These are phyloP conservation scores for Lepidonotus clava DNA, from an alignment of 2,888 invertebrate species.

Conservation along the genomic window DNA sequence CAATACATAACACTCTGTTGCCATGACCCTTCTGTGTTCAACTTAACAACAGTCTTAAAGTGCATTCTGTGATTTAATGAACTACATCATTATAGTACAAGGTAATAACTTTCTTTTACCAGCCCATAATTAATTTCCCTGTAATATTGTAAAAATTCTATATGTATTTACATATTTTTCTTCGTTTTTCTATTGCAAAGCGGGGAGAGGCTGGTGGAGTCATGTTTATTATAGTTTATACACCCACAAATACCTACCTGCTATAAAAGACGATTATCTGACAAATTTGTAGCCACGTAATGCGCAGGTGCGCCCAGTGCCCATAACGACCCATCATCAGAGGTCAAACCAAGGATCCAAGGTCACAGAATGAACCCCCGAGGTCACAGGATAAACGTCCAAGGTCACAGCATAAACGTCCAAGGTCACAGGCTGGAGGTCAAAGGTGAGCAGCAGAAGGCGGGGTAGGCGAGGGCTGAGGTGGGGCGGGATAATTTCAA, in stretches of 20 bases:
- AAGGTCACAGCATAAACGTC: not conserved
- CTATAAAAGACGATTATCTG: slow-evolving; percentile 22
- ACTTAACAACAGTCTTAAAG: too few species aligned
- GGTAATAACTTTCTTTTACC: too few species aligned
- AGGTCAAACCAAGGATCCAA: slow-evolving; percentile 33
- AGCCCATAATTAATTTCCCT: too few species aligned
- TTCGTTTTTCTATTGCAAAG: too few species aligned
- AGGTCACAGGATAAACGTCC: not conserved
- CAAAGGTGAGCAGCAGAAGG: not conserved
- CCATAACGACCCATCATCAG: slow-evolving; percentile 45
- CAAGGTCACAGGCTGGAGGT: not conserved
- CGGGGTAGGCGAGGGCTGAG: not conserved
- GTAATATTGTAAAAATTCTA: too few species aligned
- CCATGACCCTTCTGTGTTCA: too few species aligned
- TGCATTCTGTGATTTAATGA: too few species aligned
- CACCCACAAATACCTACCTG: not conserved
- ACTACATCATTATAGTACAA: too few species aligned
- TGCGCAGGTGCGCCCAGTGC: slow-evolving; percentile 12
- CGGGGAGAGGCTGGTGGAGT: too few species aligned
- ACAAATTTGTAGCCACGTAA: slow-evolving; percentile 17
- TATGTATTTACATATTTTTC: too few species aligned
- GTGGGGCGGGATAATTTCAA: not conserved
- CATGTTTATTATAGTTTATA: not conserved
- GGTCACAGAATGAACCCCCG: not conserved
- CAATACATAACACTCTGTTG: too few species aligned